Evolutionary conservation across 2,797 vertebrate genomes (phyloP).

Genomic region (Gymnopithys bicolor): DNA sequence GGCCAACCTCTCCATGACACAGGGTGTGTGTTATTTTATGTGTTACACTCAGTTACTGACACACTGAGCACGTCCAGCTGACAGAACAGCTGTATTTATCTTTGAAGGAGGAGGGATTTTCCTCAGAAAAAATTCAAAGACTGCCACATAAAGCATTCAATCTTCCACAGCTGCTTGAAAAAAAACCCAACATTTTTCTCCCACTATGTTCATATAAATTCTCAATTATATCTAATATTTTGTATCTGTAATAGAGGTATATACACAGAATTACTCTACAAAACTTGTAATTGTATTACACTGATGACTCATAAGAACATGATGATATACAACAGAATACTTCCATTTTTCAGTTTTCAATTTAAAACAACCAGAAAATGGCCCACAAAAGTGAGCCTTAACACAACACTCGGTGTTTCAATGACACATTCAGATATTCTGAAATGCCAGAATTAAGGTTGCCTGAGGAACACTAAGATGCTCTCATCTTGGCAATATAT

Average conservation of each 20-base stretch:
- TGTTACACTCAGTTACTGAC: background rate
- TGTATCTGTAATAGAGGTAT: background rate
- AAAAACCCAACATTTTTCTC: background rate
- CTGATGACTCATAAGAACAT: slow-evolving; percentile 35
- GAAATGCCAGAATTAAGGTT: slow-evolving; percentile 28
- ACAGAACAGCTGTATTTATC: background rate
- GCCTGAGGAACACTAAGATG: slow-evolving; percentile 16
- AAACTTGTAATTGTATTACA: slow-evolving; percentile 37
- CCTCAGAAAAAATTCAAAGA: background rate
- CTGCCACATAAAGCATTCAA: background rate
- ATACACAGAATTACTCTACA: background rate
- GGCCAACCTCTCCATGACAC: background rate
- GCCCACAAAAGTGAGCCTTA: slow-evolving; percentile 26
- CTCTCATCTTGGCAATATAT: background rate
- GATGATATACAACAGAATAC: slow-evolving; percentile 15
- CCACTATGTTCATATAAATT: background rate
- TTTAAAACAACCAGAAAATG: slow-evolving; percentile 33
- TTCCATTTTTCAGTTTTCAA: slow-evolving; percentile 45
- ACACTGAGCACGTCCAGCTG: background rate
- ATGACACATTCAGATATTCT: slow-evolving; percentile 14
- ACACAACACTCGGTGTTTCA: background rate
- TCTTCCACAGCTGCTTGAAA: background rate
- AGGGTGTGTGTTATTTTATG: background rate
- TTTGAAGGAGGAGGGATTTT: background rate
- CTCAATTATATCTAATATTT: slow-evolving; percentile 17